Evolutionary conservation across 2,113 vertebrate genomes (phyloP).

Genomic region (Sceloporus undulatus): DNA sequence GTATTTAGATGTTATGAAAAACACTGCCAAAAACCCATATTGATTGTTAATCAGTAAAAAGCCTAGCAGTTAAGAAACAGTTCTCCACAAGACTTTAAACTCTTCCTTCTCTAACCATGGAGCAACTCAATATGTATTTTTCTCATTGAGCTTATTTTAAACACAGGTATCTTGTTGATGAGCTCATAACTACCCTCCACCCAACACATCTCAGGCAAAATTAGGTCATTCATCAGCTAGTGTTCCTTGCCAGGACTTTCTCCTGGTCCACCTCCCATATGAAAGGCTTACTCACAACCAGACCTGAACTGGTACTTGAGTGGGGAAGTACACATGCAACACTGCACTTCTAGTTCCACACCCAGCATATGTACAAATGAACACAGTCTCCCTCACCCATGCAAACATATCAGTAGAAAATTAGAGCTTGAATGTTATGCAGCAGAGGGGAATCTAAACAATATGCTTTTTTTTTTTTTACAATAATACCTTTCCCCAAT

Average conservation of each 20-base stretch:
- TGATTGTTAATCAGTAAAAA: slow-evolving; percentile 2
- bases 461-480: background rate
- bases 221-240: slow-evolving; percentile 40
- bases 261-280: background rate
- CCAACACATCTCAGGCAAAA: slow-evolving; percentile 37
- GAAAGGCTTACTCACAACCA: background rate
- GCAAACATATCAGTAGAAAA: background rate
- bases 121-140: slow-evolving; percentile 12
- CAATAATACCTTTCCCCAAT: background rate
- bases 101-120: fast-evolving
- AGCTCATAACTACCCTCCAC: slow-evolving; percentile 33
- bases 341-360: fast-evolving
- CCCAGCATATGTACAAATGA: background rate
- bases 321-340: background rate
- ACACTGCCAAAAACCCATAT: slow-evolving; percentile 17
- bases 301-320: background rate
- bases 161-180: slow-evolving; percentile 39
- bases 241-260: slow-evolving; percentile 31
- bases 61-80: background rate
- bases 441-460: background rate
- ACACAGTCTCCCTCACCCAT: background rate
- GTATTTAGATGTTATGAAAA: background rate
- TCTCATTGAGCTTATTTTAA: slow-evolving; percentile 21
- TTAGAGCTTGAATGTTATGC: background rate
- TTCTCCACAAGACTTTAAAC: fast-evolving